Evolutionary conservation across 1,140 invertebrate species (phyloP).

Genomic region (Nixonia krombeini): DNA sequence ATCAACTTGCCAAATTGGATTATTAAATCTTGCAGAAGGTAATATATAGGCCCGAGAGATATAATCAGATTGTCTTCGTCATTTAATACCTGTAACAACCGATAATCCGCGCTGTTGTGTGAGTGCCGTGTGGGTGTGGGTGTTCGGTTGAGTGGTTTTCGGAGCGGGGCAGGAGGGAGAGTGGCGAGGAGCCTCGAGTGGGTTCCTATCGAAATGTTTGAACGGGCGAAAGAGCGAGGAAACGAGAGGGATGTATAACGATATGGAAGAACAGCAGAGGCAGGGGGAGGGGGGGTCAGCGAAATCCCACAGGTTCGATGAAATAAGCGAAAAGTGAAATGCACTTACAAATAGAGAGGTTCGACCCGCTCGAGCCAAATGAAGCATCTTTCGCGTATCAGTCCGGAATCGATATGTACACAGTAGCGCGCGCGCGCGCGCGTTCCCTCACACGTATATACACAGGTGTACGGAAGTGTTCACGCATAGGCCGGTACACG

Average conservation of each 20-base stretch:
- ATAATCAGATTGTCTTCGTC: constrained; percentile 29
- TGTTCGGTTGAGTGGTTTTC: constrained; percentile 18
- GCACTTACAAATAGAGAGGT: constrained; percentile 36
- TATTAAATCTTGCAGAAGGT: constrained; percentile 14
- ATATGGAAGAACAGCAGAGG: too few species aligned
- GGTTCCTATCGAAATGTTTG: too few species aligned
- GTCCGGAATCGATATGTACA: constrained; percentile 26
- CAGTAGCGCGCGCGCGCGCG: too few species aligned
- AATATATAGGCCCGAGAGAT: constrained; percentile 9
- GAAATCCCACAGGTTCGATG: not conserved
- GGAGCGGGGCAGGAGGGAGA: constrained; percentile 1
- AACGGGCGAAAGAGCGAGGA: not conserved
- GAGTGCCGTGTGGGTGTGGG: not conserved
- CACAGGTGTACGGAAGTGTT: too few species aligned
- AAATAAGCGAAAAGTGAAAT: constrained; percentile 30
- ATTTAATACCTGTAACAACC: constrained; percentile 31
- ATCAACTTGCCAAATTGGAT: constrained; percentile 23
- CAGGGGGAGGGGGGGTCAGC: too few species aligned
- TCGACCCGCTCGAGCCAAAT: constrained; percentile 33
- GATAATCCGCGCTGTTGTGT: not conserved
- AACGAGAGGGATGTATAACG: not conserved
- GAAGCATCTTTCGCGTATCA: constrained; percentile 41
- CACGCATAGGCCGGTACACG: too few species aligned
- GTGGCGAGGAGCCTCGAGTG: constrained; percentile 23
- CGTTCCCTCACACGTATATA: too few species aligned